phyloP scores from a whole-genome alignment of 2,888 invertebrate species.

The Lasiommata megera region DNA sequence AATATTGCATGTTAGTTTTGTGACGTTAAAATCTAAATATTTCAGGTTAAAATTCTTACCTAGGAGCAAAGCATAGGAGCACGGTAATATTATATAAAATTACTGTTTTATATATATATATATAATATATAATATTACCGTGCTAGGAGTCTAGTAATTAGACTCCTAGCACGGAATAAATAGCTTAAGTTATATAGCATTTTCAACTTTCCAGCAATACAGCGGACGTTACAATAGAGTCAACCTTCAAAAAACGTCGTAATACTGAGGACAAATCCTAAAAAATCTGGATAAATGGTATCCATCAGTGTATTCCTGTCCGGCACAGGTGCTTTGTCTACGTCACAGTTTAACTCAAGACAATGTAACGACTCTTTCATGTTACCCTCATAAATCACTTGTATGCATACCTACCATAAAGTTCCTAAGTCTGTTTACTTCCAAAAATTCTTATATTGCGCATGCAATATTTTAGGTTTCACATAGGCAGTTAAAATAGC shows the following conservation, averaged over 20 bases:
- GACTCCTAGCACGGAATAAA: too few species aligned
- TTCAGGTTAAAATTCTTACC: too few species aligned
- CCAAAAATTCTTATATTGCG: constrained; percentile 7
- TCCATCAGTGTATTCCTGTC: constrained; percentile 28
- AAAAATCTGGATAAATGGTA: background rate
- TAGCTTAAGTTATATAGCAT: too few species aligned
- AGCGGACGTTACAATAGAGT: too few species aligned
- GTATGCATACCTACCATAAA: constrained; percentile 18
- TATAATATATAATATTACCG: too few species aligned
- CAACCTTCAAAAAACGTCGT: background rate
- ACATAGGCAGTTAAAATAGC: background rate
- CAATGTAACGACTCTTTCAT: constrained; percentile 27
- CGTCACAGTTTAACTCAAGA: constrained; percentile 30
- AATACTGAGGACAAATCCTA: background rate
- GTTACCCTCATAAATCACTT: constrained; percentile 27
- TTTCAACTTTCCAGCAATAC: too few species aligned
- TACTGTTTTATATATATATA: too few species aligned
- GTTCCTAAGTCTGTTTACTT: constrained; percentile 20
- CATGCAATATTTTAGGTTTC: background rate
- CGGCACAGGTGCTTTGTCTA: constrained; percentile 27
- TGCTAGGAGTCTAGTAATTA: too few species aligned
- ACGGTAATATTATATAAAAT: too few species aligned
- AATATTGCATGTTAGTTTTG: too few species aligned
- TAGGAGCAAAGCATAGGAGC: too few species aligned
- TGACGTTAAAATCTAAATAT: too few species aligned